Conservation (phyloP, 2,113 vertebrate species). For the Beaufortia kweichowensis region DNA sequence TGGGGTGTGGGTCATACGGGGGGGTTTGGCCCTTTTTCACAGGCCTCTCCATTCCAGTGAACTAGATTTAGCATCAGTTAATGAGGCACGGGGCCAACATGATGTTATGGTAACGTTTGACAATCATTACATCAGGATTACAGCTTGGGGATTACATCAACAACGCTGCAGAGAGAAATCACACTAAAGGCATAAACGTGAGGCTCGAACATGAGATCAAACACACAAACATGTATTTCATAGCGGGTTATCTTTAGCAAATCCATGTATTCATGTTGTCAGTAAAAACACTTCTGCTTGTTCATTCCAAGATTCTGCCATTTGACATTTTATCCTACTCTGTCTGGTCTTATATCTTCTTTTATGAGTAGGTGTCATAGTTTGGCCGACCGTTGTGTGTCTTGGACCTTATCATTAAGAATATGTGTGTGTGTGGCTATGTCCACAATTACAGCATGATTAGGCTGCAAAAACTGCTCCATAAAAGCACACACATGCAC, state of each 20-base stretch:
- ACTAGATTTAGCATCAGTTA: constrained; percentile 31
- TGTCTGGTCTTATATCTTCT: neutral
- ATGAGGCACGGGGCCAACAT: neutral
- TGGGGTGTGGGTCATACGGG: constrained; percentile 14
- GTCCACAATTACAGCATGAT: constrained; percentile 18
- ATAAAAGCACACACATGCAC: constrained; percentile 19
- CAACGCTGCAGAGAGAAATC: neutral
- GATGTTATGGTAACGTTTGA: constrained; percentile 23
- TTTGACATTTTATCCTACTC: neutral
- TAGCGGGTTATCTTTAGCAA: neutral
- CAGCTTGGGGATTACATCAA: constrained; percentile 30
- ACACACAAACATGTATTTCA: constrained; percentile 4
- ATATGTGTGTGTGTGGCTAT: constrained; percentile 4
- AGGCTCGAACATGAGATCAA: constrained; percentile 11
- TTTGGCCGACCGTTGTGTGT: neutral
- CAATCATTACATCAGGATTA: constrained; percentile 40
- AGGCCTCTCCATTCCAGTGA: constrained; percentile 4
- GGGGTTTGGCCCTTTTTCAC: constrained; percentile 3
- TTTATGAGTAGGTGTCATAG: neutral
- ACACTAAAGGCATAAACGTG: constrained; percentile 2
- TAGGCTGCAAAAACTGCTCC: neutral
- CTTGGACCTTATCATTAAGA: constrained; percentile 26
- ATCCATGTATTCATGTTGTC: constrained; percentile 16
- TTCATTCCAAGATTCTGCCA: neutral
- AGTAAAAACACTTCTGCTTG: neutral